Percentiles rank a stretch among this genome's conserved stretches.
Evolutionary conservation across 1,140 invertebrate genomes (phyloP).

Genomic region (Cydia pomonella): DNA sequence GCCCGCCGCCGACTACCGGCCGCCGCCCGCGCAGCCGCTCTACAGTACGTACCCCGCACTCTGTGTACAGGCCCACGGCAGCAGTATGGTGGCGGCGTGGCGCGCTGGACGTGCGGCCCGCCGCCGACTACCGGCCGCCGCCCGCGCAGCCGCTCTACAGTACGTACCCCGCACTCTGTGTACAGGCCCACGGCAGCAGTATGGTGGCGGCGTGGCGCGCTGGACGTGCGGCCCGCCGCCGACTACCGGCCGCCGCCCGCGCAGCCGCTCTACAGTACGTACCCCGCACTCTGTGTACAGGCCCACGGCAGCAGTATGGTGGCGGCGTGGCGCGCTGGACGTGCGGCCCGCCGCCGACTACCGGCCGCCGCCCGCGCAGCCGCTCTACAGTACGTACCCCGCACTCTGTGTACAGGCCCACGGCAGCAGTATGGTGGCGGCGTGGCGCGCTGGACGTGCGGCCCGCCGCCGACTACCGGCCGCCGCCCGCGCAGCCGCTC

Average conservation of each 20-base stretch:
- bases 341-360: conserved; percentile 81
- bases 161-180: conserved; percentile 43
- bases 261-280: too few species aligned
- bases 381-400: conserved; percentile 59
- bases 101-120: conserved; percentile 86
- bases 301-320: too few species aligned
- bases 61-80: too few species aligned
- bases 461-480: conserved; percentile 61
- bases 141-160: conserved; percentile 67
- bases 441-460: conserved; percentile 91
- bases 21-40: conserved; percentile 64
- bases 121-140: conserved; percentile 64
- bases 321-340: conserved; percentile 90
- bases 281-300: too few species aligned
- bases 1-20: conserved; percentile 61
- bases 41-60: conserved; percentile 51
- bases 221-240: too few species aligned
- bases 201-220: conserved; percentile 82
- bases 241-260: too few species aligned
- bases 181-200: too few species aligned
- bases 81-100: conserved; percentile 86
- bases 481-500: conserved; percentile 64
- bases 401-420: too few species aligned
- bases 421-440: conserved; percentile 81
- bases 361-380: conserved; percentile 66